Base-by-base conservation (phyloP, 2,888 invertebrate genomes). In the Dromius quadrimaculatus region DNA sequence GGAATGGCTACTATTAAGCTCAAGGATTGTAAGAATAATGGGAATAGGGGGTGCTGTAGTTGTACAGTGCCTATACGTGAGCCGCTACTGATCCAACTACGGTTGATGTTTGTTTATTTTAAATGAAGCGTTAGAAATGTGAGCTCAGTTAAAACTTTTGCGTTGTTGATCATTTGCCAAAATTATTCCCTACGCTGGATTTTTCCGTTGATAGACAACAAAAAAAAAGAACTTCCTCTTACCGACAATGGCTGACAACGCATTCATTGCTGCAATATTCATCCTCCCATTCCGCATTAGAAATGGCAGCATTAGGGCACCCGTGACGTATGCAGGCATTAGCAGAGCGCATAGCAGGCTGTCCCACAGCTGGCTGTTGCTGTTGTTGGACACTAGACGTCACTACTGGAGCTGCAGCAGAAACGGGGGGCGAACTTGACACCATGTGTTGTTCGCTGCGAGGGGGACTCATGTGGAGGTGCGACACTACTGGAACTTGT, bases 191-290 rank as follows among this genome's bases (percentile, higher is more conserved):
- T n/a, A n/a, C n/a, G n/a, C n/a, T n/a, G n/a, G n/a, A n/a, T n/a
- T n/a, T n/a, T n/a, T n/a, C n/a, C n/a, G n/a, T n/a, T n/a, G n/a
- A n/a, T n/a, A n/a, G n/a, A n/a, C n/a, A n/a, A n/a, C n/a, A n/a
- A n/a, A n/a, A n/a, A n/a, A n/a, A n/a, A n/a, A n/a, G n/a, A n/a
- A n/a, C 1, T 13, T 41, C 17, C 5, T 54, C 71, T 79, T 81
- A 90, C 90, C 95, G 92, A 90, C 97, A 97, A 84, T 97, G 97
- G 82, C 92, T 93, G 81, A 96, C 94, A 74, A 97, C 97, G 85
- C 97, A 97, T 83, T 97, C 95, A 84, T 95, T 96, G 84, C 95
- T 95, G 86, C 97, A 97, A 83, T 96, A 97, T 83, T 97, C 97
- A 81, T 94, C 94, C 83, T 97, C 97, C 97, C 97, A 97, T 84